A percentile compares a stretch with the other conserved stretches of the same genome.
Conservation (phyloP, 2,797 vertebrate genomes). For the Pyrocephalus nanus region DNA sequence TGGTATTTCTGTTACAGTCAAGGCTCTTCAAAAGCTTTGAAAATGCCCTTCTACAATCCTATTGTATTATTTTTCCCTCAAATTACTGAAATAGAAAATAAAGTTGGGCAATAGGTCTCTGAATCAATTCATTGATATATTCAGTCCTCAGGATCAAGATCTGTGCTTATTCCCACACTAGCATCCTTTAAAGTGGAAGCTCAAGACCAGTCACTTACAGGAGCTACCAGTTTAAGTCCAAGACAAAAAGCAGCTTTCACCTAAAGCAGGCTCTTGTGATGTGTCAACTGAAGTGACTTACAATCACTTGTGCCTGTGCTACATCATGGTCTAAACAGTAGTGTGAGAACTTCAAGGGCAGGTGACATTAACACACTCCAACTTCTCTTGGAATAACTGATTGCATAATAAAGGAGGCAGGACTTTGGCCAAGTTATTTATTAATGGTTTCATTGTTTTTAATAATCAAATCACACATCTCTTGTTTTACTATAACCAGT, state of each 20-base stretch:
- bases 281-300: neutral
- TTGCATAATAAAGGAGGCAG: neutral
- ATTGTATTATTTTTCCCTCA: neutral
- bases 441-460: neutral
- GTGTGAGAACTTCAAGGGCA: neutral
- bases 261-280: neutral
- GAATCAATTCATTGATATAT: neutral
- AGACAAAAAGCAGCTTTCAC: neutral
- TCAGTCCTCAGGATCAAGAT: neutral
- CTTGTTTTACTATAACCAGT: neutral
- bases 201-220: neutral
- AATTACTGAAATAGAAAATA: neutral
- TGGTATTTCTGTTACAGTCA: neutral
- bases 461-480: neutral
- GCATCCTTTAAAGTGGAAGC: neutral
- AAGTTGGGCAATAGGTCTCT: neutral
- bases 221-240: neutral
- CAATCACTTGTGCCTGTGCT: neutral
- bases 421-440: neutral
- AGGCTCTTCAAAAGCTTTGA: neutral
- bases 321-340: neutral
- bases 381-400: neutral
- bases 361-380: neutral
- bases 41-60: neutral
- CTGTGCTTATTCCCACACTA: neutral